Evolutionary conservation across 1,140 invertebrate species (phyloP).

Genomic region (Cotesia vestalis): DNA sequence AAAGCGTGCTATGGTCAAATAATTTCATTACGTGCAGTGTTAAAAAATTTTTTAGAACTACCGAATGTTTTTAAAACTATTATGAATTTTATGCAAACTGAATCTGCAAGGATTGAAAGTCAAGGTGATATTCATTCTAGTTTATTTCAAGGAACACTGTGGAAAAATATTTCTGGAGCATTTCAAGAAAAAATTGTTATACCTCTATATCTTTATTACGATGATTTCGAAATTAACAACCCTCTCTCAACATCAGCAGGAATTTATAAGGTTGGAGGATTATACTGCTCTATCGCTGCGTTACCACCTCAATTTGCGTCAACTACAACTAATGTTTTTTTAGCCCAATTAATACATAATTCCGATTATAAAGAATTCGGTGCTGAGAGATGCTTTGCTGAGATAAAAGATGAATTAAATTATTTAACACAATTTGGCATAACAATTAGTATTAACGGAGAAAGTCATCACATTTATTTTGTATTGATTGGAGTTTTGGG

Average conservation of each 20-base stretch:
- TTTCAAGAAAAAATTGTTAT: slow-evolving; percentile 8
- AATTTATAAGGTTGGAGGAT: slow-evolving; percentile 16
- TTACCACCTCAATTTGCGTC: not conserved
- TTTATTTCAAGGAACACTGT: slow-evolving; percentile 20
- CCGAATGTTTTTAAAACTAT: slow-evolving; percentile 14
- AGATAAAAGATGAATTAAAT: not conserved
- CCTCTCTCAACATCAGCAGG: slow-evolving; percentile 5
- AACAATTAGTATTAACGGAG: not conserved
- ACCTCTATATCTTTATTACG: slow-evolving; percentile 4
- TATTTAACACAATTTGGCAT: not conserved
- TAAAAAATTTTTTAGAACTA: slow-evolving; percentile 25
- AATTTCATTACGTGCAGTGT: slow-evolving; percentile 13
- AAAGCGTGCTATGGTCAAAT: slow-evolving; percentile 29
- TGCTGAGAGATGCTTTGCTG: not conserved
- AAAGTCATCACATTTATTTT: not conserved
- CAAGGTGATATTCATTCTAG: slow-evolving; percentile 20
- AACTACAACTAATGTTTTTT: not conserved
- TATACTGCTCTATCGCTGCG: not conserved
- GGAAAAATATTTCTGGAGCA: slow-evolving; percentile 6
- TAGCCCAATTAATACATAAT: slow-evolving; percentile 1
- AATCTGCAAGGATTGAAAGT: not conserved
- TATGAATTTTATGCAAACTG: not conserved
- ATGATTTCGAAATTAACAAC: slow-evolving; percentile 13
- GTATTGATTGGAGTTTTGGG: not conserved
- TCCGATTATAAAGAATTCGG: not conserved